Evolutionary conservation across 1,140 invertebrate species (phyloP).

Genomic region (Ceratina australensis): DNA sequence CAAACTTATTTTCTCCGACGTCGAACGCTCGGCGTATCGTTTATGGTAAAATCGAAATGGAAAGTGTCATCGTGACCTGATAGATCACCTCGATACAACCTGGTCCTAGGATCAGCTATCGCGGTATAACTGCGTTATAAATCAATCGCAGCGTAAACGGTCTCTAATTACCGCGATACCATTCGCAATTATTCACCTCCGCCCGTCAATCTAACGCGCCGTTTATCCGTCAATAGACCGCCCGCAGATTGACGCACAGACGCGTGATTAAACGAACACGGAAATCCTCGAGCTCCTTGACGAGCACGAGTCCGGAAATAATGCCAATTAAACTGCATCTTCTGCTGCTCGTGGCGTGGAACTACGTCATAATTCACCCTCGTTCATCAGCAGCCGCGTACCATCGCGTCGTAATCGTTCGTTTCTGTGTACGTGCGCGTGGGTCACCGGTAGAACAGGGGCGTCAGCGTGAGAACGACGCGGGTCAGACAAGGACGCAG

Average conservation of each 20-base stretch:
- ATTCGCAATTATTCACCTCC: conserved; percentile 15
- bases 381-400: conserved; percentile 2
- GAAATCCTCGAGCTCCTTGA: neutral
- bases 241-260: conserved; percentile 13
- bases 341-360: neutral
- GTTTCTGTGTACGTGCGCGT: conserved; percentile 23
- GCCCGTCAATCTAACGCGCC: neutral
- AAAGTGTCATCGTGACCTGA: neutral
- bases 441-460: conserved; percentile 24
- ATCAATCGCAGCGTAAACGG: neutral
- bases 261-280: conserved; percentile 15
- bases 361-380: conserved; percentile 45
- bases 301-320: conserved; percentile 18
- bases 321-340: conserved; percentile 39
- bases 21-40: neutral
- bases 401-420: conserved; percentile 22
- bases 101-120: neutral
- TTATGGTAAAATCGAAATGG: neutral
- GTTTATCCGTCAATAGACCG: conserved; percentile 9
- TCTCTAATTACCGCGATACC: conserved; percentile 10
- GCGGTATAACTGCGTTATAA: neutral
- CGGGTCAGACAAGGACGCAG: conserved; percentile 3
- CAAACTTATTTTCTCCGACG: neutral
- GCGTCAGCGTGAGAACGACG: neutral
- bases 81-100: neutral